phyloP scores from a whole-genome alignment of 2,113 vertebrate genomes.

The Gasterosteus aculeatus region DNA sequence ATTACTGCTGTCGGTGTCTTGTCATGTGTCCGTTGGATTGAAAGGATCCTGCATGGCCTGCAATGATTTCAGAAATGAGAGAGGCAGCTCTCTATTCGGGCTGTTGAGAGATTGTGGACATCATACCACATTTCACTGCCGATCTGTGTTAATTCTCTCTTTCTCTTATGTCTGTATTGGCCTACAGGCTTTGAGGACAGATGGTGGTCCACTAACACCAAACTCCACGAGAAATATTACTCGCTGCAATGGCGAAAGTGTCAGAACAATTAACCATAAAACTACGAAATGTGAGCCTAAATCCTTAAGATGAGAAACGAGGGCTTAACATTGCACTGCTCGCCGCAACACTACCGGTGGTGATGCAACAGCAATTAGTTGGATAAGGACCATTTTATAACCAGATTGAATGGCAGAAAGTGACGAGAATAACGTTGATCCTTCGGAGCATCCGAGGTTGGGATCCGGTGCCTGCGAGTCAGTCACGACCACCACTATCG shows the following conservation, averaged over 20 bases:
- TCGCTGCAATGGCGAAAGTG: slow-evolving; percentile 17
- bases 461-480: slow-evolving; percentile 10
- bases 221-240: slow-evolving; percentile 29
- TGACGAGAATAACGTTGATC: neutral
- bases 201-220: slow-evolving; percentile 52
- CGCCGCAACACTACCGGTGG: neutral
- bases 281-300: neutral
- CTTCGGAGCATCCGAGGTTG: slow-evolving; percentile 24
- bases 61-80: neutral
- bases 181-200: slow-evolving; percentile 47
- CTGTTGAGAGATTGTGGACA: neutral
- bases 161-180: slow-evolving; percentile 26
- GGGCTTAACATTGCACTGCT: neutral
- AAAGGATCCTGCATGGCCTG: neutral
- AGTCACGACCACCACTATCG: slow-evolving; percentile 58
- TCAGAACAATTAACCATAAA: neutral
- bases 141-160: slow-evolving; percentile 18
- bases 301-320: slow-evolving; percentile 4
- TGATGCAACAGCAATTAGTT: neutral
- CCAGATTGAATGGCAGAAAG: neutral
- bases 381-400: slow-evolving; percentile 12
- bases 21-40: neutral
- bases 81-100: neutral
- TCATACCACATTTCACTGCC: slow-evolving; percentile 14
- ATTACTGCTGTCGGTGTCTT: neutral